Evolutionary conservation across 1,140 invertebrate species (phyloP).

Genomic region (Drosophila prosaltans): DNA sequence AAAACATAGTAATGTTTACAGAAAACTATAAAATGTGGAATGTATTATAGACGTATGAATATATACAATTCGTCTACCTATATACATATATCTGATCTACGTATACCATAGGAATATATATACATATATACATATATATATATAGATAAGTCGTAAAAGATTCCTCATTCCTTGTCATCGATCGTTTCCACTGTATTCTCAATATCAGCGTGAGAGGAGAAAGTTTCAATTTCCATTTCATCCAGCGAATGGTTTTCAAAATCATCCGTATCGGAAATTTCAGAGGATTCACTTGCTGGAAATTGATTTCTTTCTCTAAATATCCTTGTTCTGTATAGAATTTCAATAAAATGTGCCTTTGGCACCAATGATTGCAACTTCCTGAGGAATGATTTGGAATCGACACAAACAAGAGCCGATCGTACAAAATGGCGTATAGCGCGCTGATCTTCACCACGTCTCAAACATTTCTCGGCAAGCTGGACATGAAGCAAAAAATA

Average conservation of each 20-base stretch:
- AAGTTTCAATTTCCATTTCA: no score
- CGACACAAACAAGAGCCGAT: slow-evolving; percentile 28
- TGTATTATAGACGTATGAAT: no score
- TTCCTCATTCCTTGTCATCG: not conserved
- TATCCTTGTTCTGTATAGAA: not conserved
- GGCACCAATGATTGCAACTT: slow-evolving; percentile 10
- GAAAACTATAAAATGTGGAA: not conserved
- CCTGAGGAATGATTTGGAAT: slow-evolving; percentile 17
- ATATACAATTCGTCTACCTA: no score
- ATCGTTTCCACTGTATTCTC: not conserved
- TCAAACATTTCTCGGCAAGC: slow-evolving; percentile 20
- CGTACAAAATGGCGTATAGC: slow-evolving; percentile 25
- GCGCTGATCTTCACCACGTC: slow-evolving; percentile 2
- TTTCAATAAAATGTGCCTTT: not conserved
- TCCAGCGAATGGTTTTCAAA: no score
- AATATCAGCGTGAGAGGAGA: no score
- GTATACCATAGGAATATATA: no score
- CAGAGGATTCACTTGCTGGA: not conserved
- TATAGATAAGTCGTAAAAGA: not conserved
- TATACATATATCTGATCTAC: no score
- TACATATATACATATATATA: no score
- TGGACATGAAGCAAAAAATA: slow-evolving; percentile 36
- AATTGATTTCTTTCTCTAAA: not conserved
- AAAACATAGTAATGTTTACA: not conserved
- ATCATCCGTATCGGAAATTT: not conserved